Conservation (phyloP, 2,888 invertebrate genomes). For the Caenorhabditis panamensis region DNA sequence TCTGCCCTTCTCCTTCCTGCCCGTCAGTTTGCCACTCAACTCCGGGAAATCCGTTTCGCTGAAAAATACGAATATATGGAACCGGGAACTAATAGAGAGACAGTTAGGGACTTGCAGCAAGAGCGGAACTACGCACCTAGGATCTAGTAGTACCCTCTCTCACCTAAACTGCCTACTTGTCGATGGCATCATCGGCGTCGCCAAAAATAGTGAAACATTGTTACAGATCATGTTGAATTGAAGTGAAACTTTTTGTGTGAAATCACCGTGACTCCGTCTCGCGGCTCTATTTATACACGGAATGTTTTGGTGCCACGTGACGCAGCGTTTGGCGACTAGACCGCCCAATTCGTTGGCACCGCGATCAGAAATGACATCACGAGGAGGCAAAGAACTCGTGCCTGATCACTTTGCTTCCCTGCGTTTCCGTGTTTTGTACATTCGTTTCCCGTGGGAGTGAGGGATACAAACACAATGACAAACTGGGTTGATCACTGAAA, state of each 20-base stretch:
- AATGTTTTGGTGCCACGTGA: slow-evolving; percentile 48
- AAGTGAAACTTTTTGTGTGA: not conserved
- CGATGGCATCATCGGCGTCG: slow-evolving; percentile 32
- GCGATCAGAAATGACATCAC: slow-evolving; percentile 48
- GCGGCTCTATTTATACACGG: slow-evolving; percentile 43
- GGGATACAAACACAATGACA: slow-evolving; percentile 28
- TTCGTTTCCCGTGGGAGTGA: not conserved
- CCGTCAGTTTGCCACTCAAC: slow-evolving; percentile 68
- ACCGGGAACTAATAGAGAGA: not conserved
- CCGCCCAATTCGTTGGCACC: slow-evolving; percentile 32
- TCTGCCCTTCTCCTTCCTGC: slow-evolving; percentile 70
- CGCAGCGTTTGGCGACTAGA: slow-evolving; percentile 30
- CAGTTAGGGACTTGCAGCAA: not conserved
- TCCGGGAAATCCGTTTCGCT: slow-evolving; percentile 75
- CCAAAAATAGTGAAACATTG: slow-evolving; percentile 13
- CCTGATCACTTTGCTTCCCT: slow-evolving; percentile 18
- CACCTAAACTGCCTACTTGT: slow-evolving; percentile 46
- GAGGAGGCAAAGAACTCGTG: slow-evolving; percentile 53
- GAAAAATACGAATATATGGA: slow-evolving; percentile 46
- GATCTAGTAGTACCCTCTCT: not conserved
- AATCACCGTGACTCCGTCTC: not conserved
- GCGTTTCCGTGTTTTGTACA: slow-evolving; percentile 10
- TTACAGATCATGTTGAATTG: slow-evolving; percentile 20
- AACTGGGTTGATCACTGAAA: slow-evolving; percentile 48
- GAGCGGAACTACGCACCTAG: too few species aligned